phyloP scores from a whole-genome alignment of 2,888 invertebrate species.

The Mesorhabditis spiculigera region DNA sequence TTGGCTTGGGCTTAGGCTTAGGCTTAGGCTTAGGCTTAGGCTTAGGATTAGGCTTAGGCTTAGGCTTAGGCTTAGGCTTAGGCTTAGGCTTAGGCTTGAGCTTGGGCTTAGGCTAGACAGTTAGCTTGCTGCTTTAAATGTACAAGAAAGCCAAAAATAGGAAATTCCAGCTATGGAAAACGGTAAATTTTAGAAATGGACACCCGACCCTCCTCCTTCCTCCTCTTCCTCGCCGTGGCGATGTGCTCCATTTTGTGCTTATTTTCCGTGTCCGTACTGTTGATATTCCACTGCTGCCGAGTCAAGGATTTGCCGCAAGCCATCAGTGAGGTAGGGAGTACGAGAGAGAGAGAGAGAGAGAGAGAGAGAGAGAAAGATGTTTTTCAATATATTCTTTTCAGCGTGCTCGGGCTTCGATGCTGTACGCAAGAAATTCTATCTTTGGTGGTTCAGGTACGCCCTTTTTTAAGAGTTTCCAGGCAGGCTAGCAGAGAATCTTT shows the following conservation, averaged over 20 bases:
- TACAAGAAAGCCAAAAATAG: too few relatives aligned
- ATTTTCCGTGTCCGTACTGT: neutral
- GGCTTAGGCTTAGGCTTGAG: too few relatives aligned
- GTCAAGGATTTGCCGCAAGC: neutral
- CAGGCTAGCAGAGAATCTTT: too few relatives aligned
- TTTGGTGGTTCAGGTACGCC: neutral
- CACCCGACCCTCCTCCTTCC: constrained; percentile 3
- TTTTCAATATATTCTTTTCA: neutral
- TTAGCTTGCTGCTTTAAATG: too few relatives aligned
- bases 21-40: too few relatives aligned
- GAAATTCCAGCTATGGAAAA: too few relatives aligned
- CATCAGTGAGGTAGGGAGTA: neutral
- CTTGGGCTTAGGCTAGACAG: too few relatives aligned
- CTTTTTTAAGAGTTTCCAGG: neutral
- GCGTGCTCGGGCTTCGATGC: neutral
- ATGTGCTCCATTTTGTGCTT: neutral
- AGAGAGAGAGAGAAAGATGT: neutral
- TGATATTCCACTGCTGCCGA: constrained; percentile 1
- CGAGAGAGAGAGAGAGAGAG: neutral
- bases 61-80: too few relatives aligned
- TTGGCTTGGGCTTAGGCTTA: too few relatives aligned
- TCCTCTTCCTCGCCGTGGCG: neutral
- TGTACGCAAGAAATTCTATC: neutral
- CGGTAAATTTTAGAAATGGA: neutral
- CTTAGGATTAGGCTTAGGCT: too few relatives aligned